Percentiles rank a stretch among this genome's conserved stretches.
phyloP scores from a whole-genome alignment of 2,888 invertebrate genomes.

The Hypselothyrea guttata region DNA sequence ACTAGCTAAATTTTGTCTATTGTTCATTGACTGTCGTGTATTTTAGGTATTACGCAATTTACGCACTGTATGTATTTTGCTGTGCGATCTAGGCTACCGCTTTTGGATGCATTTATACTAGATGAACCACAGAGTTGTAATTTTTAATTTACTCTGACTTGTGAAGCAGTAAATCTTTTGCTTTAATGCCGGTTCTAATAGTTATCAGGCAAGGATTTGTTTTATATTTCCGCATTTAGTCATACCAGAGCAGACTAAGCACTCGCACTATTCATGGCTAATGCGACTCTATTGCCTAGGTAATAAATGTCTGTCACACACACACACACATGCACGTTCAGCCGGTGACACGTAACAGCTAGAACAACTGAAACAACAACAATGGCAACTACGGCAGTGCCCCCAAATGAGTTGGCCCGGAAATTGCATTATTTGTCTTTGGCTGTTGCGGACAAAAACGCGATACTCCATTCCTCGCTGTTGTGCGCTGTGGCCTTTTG shows the following conservation, averaged over 20 bases:
- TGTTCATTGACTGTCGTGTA: too few relatives aligned
- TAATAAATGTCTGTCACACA: slow-evolving; percentile 62
- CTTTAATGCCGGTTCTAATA: not conserved
- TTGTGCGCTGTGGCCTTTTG: too few relatives aligned
- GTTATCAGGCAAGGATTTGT: not conserved
- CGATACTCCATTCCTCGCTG: not conserved
- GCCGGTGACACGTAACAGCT: slow-evolving; percentile 62
- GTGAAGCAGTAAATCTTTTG: too few relatives aligned
- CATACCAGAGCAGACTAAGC: slow-evolving; percentile 23
- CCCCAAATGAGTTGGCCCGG: slow-evolving; percentile 74
- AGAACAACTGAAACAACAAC: slow-evolving; percentile 20
- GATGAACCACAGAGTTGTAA: too few relatives aligned
- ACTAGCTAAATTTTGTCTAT: too few relatives aligned
- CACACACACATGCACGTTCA: slow-evolving; percentile 15
- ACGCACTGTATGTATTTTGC: too few relatives aligned
- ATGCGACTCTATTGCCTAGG: slow-evolving; percentile 61
- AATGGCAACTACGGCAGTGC: slow-evolving; percentile 25
- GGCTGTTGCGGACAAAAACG: slow-evolving; percentile 58
- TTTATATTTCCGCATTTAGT: slow-evolving; percentile 37
- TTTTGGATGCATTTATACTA: too few relatives aligned
- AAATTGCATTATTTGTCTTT: slow-evolving; percentile 78
- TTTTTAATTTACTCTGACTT: too few relatives aligned
- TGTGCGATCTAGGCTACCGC: too few relatives aligned
- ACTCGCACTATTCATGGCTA: slow-evolving; percentile 25
- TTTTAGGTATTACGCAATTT: too few relatives aligned